Conservation (phyloP, 2,888 invertebrate genomes). For the Enoplolaimus lenunculus region DNA sequence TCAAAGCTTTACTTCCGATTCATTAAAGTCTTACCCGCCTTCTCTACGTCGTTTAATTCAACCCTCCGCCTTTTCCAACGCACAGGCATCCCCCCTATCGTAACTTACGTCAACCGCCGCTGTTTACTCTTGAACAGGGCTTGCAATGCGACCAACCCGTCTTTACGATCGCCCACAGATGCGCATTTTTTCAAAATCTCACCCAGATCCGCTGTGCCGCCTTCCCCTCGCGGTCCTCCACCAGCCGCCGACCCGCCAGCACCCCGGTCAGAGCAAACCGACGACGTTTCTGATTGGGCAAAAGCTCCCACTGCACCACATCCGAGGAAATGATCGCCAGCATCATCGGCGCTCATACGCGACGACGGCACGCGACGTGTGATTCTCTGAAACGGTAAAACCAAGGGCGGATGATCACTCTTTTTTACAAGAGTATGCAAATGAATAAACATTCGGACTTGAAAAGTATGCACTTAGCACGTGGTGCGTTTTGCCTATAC, state of each 20-base stretch:
- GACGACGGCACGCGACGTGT: not conserved
- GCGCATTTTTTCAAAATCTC: constrained; percentile 74
- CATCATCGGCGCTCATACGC: not conserved
- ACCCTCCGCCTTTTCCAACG: too few species aligned
- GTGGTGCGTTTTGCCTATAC: too few species aligned
- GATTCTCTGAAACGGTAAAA: not conserved
- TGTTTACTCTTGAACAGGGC: constrained; percentile 52
- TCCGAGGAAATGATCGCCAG: not conserved
- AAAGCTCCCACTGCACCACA: not conserved
- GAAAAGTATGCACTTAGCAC: too few species aligned
- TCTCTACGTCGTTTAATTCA: too few species aligned
- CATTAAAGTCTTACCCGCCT: too few species aligned
- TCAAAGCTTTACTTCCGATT: too few species aligned
- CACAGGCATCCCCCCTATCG: too few species aligned
- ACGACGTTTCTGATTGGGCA: constrained; percentile 64
- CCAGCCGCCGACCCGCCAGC: not conserved
- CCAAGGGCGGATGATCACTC: too few species aligned
- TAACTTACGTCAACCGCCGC: not conserved
- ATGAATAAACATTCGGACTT: too few species aligned
- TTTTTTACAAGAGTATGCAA: too few species aligned
- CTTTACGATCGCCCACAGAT: constrained; percentile 77
- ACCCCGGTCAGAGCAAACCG: constrained; percentile 78
- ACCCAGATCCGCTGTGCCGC: constrained; percentile 54
- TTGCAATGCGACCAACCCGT: constrained; percentile 68
- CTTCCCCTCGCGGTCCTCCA: not conserved